These are phyloP conservation scores for Emmelina monodactyla DNA, from an alignment of 2,888 invertebrate genomes.

Conservation along the genomic window DNA sequence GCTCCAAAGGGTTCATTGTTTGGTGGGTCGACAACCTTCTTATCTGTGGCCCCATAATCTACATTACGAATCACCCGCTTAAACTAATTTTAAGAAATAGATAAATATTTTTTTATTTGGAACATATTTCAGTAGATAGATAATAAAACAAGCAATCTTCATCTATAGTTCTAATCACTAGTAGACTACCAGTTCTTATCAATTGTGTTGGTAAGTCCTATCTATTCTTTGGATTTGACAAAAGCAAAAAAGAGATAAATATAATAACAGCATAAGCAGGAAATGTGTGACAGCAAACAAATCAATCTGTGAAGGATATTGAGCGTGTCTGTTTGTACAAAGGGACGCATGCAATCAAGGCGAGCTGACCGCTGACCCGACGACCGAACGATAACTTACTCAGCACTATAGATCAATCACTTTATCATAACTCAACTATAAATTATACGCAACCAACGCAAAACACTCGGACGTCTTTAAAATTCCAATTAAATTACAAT, in stretches of 20 bases:
- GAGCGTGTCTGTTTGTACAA: neutral
- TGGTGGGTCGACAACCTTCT: slow-evolving; percentile 35
- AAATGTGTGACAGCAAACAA: neutral
- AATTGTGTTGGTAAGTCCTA: too few relatives aligned
- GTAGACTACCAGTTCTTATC: too few relatives aligned
- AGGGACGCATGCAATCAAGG: slow-evolving; percentile 1
- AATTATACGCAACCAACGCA: neutral
- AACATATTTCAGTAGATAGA: too few relatives aligned
- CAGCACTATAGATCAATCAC: neutral
- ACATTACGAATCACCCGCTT: neutral
- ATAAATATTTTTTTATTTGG: too few relatives aligned
- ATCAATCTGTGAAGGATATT: neutral
- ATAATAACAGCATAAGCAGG: neutral
- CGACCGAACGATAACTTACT: neutral
- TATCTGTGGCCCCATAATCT: slow-evolving; percentile 38
- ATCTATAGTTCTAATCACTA: too few relatives aligned
- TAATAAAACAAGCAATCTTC: too few relatives aligned
- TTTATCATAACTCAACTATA: neutral
- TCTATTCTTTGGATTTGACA: too few relatives aligned
- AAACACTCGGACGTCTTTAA: neutral
- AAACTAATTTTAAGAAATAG: too few relatives aligned
- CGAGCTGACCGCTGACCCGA: neutral
- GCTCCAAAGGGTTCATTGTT: slow-evolving; percentile 33
- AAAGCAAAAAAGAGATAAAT: too few relatives aligned
- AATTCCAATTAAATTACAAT: neutral